Base-by-base conservation (phyloP, 2,888 invertebrate genomes). In the Drosophila percnosoma region DNA sequence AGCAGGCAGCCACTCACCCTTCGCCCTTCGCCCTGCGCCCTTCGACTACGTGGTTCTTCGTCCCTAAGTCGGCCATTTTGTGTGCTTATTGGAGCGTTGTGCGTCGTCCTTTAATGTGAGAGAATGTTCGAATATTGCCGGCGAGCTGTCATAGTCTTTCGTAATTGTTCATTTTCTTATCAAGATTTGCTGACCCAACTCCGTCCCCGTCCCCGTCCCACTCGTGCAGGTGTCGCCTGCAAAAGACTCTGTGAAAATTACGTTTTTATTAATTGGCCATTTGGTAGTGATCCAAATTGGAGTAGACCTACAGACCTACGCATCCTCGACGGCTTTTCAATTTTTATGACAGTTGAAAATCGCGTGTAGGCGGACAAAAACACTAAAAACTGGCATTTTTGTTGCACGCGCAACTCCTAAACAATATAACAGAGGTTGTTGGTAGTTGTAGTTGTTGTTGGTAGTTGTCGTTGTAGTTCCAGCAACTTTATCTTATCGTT, bases 161-260 rank as follows among this genome's bases (percentile, higher is more conserved):
- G 78, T 91, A 91, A 92, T 92, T 92, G 91, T 78, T 76, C 79
- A 81, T 77, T 75, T 83, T 76, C 70, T 90, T 92, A 91, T 91
- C 91, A 81, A 81, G 89, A 90, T 91, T 72, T 76, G 51, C 67
- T 74, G 79, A 70, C 68, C 63, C 73, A 70, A 68, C 58, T 69
- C 74, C 64, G 69, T 27, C 18, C 27, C 4, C 64, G 69, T 27
- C 36, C 27, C 27, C 64, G 69, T 27, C 36, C 24, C 38, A n/a
- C 27, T n/a, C 8, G 68, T 61, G 78, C 90, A 89, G 89, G 90
- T 86, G 88, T 74, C 73, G 75, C 69, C 62, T 61, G 73, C 57
- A 60, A 77, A 74, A 24, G 45, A 80, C 40, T 75, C 73, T 64
- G 61, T 69, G 67, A 65, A 74, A 87, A 89, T 80, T 75, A 73